phyloP scores from a whole-genome alignment of 2,113 vertebrate species.

The Amblyornis subalaris region DNA sequence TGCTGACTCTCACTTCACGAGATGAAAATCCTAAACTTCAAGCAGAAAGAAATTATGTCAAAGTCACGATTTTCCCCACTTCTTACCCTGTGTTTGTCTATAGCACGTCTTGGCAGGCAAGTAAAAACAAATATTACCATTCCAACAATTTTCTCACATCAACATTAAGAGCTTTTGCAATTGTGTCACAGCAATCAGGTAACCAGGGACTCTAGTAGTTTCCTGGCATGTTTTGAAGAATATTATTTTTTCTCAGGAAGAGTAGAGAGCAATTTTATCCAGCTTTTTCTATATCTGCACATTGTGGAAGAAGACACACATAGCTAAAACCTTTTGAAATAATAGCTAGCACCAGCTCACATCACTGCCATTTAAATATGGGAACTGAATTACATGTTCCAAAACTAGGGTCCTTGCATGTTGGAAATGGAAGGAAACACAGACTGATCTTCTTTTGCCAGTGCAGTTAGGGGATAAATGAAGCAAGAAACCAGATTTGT shows the following conservation, averaged over 20 bases:
- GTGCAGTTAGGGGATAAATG: accelerated
- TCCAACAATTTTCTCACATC: background rate
- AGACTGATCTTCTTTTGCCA: background rate
- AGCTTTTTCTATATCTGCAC: background rate
- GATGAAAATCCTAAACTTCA: background rate
- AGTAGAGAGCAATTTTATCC: background rate
- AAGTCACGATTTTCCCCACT: background rate
- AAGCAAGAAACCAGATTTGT: background rate
- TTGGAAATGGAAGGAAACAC: background rate
- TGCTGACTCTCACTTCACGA: background rate
- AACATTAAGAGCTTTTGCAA: background rate
- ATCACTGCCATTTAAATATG: background rate
- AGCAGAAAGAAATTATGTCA: background rate
- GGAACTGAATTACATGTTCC: background rate
- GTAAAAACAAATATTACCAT: background rate
- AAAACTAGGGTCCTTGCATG: background rate
- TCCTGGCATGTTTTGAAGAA: background rate
- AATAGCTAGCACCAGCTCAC: background rate
- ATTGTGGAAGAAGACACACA: background rate
- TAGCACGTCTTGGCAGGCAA: background rate
- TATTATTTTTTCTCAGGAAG: background rate
- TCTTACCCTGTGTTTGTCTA: background rate
- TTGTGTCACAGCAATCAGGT: background rate
- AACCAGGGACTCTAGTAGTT: background rate
- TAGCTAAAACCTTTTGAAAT: background rate